Evolutionary conservation across 2,888 invertebrate genomes (phyloP), one percentile per base, ranked within the genome.

Genomic region (Tenthredo distinguenda): DNA sequence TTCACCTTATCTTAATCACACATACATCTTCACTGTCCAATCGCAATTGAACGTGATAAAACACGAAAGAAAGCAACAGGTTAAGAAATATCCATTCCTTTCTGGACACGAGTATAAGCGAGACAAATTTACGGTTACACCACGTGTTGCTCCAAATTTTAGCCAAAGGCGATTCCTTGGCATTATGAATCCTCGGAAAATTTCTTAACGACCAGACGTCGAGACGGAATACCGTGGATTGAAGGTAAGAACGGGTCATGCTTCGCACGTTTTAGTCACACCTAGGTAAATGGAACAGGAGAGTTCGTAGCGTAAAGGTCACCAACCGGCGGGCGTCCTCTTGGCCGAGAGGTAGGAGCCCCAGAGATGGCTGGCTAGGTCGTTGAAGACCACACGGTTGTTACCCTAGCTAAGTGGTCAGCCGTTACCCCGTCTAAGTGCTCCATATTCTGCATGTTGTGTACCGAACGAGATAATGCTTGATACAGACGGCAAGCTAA

Each of bases 361-460:
- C 81, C 62, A 72, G 77, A 84, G 87, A 86, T 84, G 81, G 85
- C 85, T 31, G 87, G 79, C 86, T 84, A 71, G 88, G 86, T 88
- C 87, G 85, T 84, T 84, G 84, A 86, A 68, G 88, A 88, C 86
- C 89, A 88, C 88, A 88, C 89, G 91, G 90, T 91, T 90, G 90
- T 91, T 91, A 91, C 89, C 89, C 90, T 87, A 87, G 87, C 88
- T 91, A 91, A 91, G 90, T 90, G 90, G 88, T 83, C 85, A 83
- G 87, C 88, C 89, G 90, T 91, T 90, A 89, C 88, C 88, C 86
- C 87, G 89, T 87, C 88, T 90, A 89, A 90, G 88, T 91, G 90
- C 91, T 90, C 90, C 86, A 91, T 90, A 91, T 91, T 89, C 86
- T 87, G 85, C 87, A 86, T 87, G 87, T 87, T 87, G 88, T 88